A percentile compares a stretch with the other conserved stretches of the same genome.
phyloP scores from a whole-genome alignment of 2,888 invertebrate genomes.

The Fragum whitleyi region DNA sequence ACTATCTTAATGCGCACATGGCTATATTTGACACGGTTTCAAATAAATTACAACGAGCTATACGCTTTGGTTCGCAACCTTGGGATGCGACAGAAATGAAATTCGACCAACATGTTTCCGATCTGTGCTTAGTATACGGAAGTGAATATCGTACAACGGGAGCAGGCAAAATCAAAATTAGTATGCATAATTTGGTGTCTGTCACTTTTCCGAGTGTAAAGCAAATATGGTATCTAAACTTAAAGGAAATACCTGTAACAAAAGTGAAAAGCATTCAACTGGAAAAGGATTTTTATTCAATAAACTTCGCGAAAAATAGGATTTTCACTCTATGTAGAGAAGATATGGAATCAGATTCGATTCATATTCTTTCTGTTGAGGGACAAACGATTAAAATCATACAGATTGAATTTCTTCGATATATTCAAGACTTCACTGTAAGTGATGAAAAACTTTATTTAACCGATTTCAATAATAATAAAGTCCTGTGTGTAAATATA shows the following conservation, averaged over 20 bases:
- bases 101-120: background rate
- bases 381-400: background rate
- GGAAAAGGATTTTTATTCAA: background rate
- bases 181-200: background rate
- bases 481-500: background rate
- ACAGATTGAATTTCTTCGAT: background rate
- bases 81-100: constrained; percentile 11
- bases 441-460: background rate
- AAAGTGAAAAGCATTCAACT: background rate
- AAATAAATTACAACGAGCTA: background rate
- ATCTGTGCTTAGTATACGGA: background rate
- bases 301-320: background rate
- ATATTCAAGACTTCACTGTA: background rate
- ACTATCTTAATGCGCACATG: background rate
- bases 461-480: background rate
- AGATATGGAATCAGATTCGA: background rate
- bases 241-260: background rate
- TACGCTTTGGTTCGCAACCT: constrained; percentile 3
- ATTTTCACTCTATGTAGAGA: constrained; percentile 8
- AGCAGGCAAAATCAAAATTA: background rate
- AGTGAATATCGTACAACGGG: background rate
- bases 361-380: background rate
- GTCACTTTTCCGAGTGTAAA: background rate
- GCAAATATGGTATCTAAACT: background rate
- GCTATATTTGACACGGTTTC: background rate